Percentiles rank a stretch among this genome's conserved stretches.
Evolutionary conservation across 2,113 vertebrate genomes (phyloP).

Genomic region (Podocnemis expansa): DNA sequence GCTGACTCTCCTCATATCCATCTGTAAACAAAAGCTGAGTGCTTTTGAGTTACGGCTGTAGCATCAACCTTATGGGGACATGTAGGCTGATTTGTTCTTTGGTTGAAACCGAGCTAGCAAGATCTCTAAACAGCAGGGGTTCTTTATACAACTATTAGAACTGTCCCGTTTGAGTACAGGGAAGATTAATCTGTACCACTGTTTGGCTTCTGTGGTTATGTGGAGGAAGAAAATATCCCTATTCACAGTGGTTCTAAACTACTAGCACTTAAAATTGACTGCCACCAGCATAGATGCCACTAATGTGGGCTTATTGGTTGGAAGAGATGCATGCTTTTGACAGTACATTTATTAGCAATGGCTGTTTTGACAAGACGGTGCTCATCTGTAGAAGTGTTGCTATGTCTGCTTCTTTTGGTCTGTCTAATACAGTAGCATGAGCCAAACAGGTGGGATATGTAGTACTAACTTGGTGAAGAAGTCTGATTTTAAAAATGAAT

Average conservation of each 20-base stretch:
- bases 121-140: background rate
- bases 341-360: background rate
- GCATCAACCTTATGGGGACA: background rate
- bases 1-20: background rate
- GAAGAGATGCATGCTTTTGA: background rate
- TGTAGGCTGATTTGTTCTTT: background rate
- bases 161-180: background rate
- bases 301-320: accelerated
- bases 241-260: background rate
- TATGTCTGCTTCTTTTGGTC: background rate
- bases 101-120: background rate
- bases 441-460: background rate
- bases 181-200: background rate
- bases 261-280: background rate
- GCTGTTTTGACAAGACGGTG: background rate
- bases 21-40: background rate
- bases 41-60: background rate
- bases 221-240: background rate
- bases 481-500: background rate
- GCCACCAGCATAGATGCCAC: background rate
- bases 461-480: background rate
- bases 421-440: background rate
- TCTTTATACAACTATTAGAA: background rate
- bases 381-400: background rate
- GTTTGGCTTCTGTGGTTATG: background rate